These are phyloP conservation scores for Onychomys arenicola DNA, from an alignment of 2,797 vertebrate genomes.

Conservation along the genomic window DNA sequence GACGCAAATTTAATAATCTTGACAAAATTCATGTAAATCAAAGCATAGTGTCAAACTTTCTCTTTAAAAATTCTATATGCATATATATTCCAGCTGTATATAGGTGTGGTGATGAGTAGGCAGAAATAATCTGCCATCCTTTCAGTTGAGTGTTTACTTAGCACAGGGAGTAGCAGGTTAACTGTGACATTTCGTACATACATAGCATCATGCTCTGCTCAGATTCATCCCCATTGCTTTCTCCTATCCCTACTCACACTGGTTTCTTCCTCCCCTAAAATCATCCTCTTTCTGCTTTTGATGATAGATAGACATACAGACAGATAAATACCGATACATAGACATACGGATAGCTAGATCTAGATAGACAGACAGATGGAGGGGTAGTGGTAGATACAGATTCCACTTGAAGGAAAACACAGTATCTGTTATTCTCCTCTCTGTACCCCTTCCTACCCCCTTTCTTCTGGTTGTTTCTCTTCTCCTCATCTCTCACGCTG, in stretches of 20 bases:
- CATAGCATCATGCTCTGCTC: not conserved
- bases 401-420: not conserved
- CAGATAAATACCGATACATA: not conserved
- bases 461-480: not conserved
- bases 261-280: not conserved
- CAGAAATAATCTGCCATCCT: not conserved
- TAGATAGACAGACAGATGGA: not conserved
- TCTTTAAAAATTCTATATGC: not conserved
- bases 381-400: not conserved
- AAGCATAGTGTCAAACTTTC: not conserved
- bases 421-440: not conserved
- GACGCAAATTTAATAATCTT: not conserved
- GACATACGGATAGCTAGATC: not conserved
- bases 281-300: not conserved
- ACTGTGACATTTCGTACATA: too few species aligned
- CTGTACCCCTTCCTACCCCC: not conserved
- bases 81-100: not conserved
- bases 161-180: too few species aligned
- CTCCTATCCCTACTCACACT: not conserved
- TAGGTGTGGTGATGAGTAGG: not conserved
- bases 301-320: not conserved
- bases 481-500: not conserved
- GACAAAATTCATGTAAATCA: not conserved
- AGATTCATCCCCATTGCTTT: not conserved
- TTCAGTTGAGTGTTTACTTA: not conserved